Evolutionary conservation across 2,888 invertebrate genomes (phyloP).

Genomic region (Dasypogon diadema): DNA sequence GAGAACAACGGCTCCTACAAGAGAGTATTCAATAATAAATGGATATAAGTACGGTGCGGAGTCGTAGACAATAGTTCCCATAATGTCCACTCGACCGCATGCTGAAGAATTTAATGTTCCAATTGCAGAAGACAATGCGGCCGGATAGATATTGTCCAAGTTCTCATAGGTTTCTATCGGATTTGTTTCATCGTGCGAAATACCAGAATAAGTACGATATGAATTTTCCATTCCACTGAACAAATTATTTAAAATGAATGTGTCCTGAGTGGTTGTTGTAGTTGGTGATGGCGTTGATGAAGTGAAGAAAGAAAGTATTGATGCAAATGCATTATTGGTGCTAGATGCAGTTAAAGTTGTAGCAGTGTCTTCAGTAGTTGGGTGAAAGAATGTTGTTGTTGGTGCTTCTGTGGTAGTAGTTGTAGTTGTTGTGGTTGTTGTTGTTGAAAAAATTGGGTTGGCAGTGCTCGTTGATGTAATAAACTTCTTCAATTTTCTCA

Average conservation of each 20-base stretch:
- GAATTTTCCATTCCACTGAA: constrained; percentile 67
- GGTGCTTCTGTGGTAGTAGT: constrained; percentile 61
- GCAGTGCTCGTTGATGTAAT: constrained; percentile 63
- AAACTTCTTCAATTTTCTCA: constrained; percentile 68
- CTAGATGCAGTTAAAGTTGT: constrained; percentile 53
- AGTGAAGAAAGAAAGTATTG: constrained; percentile 63
- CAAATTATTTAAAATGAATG: constrained; percentile 66
- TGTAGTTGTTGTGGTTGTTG: constrained; percentile 62
- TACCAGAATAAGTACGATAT: constrained; percentile 66
- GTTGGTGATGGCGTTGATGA: constrained; percentile 54
- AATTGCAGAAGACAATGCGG: constrained; percentile 71
- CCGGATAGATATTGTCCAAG: constrained; percentile 73
- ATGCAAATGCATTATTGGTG: constrained; percentile 58
- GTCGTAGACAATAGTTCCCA: constrained; percentile 93
- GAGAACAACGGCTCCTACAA: constrained; percentile 94
- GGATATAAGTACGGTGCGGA: constrained; percentile 96
- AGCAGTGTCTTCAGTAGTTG: constrained; percentile 57
- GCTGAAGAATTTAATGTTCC: constrained; percentile 71
- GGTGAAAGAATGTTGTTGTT: constrained; percentile 58
- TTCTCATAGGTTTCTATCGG: constrained; percentile 70
- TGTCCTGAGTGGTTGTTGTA: constrained; percentile 63
- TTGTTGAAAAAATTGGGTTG: constrained; percentile 60
- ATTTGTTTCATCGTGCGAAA: constrained; percentile 65
- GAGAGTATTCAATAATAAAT: constrained; percentile 94
- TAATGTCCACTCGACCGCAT: constrained; percentile 87